These are phyloP conservation scores for Uria lomvia DNA, from an alignment of 2,113 vertebrate genomes.

Conservation along the genomic window DNA sequence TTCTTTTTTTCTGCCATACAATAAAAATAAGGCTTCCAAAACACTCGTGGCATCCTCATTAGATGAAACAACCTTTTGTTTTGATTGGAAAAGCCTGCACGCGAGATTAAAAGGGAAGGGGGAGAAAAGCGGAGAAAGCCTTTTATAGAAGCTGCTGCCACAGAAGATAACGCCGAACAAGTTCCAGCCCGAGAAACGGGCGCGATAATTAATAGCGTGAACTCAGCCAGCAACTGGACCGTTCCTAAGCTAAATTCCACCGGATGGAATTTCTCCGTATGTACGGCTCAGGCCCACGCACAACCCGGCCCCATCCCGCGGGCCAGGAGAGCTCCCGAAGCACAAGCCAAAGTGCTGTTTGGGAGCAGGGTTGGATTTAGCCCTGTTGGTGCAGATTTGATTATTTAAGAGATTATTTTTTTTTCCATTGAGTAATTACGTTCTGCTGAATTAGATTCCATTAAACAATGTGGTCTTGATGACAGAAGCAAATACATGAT, in stretches of 20 bases:
- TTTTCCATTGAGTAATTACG: slow-evolving; percentile 76
- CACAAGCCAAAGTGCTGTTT: background rate
- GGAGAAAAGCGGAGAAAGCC: background rate
- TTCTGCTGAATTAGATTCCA: slow-evolving; percentile 75
- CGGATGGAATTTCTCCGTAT: too few relatives aligned
- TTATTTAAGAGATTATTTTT: slow-evolving; percentile 76
- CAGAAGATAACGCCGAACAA: slow-evolving; percentile 61
- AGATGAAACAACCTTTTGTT: background rate
- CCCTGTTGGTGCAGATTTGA: slow-evolving; percentile 76
- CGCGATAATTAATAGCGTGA: slow-evolving; percentile 78
- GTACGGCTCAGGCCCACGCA: too few relatives aligned
- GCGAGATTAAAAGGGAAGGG: slow-evolving; percentile 55
- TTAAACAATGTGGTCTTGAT: slow-evolving; percentile 69
- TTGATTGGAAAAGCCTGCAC: background rate
- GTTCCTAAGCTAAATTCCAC: slow-evolving; percentile 57
- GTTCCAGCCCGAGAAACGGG: slow-evolving; percentile 70
- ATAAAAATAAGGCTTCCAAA: background rate
- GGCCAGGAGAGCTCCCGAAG: background rate
- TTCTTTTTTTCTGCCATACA: background rate
- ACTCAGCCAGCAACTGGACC: slow-evolving; percentile 74
- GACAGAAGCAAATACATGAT: slow-evolving; percentile 61
- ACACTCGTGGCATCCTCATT: background rate
- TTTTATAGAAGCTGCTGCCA: slow-evolving; percentile 71
- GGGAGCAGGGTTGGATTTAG: slow-evolving; percentile 69
- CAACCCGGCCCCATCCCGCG: fast-evolving